Evolutionary conservation across 2,888 invertebrate species (phyloP).

Genomic region (Cinara cedri): DNA sequence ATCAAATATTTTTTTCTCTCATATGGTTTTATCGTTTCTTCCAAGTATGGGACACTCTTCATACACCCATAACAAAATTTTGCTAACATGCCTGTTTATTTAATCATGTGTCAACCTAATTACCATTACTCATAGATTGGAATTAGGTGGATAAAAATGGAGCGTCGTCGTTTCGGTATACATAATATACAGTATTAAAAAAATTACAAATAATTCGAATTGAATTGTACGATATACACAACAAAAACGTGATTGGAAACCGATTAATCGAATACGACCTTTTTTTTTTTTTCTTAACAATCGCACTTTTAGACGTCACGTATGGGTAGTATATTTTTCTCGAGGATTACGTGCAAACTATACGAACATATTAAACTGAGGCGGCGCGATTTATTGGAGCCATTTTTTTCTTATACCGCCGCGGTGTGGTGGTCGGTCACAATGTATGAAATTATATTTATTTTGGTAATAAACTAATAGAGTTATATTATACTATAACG

Average conservation of each 20-base stretch:
- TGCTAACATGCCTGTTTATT: no score
- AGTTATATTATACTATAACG: slow-evolving; percentile 9
- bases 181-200: no score
- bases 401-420: neutral
- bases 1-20: no score
- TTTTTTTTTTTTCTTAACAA: slow-evolving; percentile 3
- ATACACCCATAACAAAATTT: no score
- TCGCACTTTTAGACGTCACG: neutral
- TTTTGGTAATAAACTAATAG: slow-evolving; percentile 24
- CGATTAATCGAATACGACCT: slow-evolving; percentile 40
- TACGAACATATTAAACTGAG: neutral
- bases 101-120: no score
- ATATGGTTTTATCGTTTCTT: no score
- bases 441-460: slow-evolving; percentile 19
- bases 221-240: no score
- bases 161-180: neutral
- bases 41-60: no score
- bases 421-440: no score
- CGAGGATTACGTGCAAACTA: slow-evolving; percentile 18
- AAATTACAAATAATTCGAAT: no score
- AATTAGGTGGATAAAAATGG: no score
- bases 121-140: no score
- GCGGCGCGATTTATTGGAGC: neutral
- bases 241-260: slow-evolving; percentile 7
- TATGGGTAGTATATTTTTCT: neutral